Evolutionary conservation across 2,888 invertebrate genomes (phyloP).

Genomic region (Pasiphila rectangulata): DNA sequence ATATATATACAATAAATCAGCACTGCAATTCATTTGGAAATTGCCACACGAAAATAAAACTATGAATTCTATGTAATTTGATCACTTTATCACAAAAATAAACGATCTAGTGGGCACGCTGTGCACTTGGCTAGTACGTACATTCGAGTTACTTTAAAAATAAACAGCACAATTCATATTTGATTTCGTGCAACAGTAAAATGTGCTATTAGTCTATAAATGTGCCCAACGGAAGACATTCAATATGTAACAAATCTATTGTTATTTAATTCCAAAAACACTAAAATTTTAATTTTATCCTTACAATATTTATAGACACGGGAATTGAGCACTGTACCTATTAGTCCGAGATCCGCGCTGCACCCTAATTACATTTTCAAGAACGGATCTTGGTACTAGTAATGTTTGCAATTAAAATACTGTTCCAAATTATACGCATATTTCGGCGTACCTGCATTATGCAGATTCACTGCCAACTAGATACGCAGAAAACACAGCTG

Average conservation of each 20-base stretch:
- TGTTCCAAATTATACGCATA: slow-evolving; percentile 41
- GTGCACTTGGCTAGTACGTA: slow-evolving; percentile 68
- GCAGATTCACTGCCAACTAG: slow-evolving; percentile 35
- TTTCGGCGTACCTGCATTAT: slow-evolving; percentile 34
- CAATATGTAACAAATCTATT: slow-evolving; percentile 95
- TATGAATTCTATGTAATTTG: slow-evolving; percentile 46
- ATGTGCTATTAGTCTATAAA: slow-evolving; percentile 73
- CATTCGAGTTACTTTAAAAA: slow-evolving; percentile 32
- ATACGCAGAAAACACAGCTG: slow-evolving; percentile 19
- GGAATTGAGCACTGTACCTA: slow-evolving; percentile 78
- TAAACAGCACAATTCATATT: slow-evolving; percentile 43
- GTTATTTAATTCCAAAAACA: slow-evolving; percentile 80
- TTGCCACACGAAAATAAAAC: slow-evolving; percentile 62
- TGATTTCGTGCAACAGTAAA: slow-evolving; percentile 62
- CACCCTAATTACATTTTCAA: not conserved
- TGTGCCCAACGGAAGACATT: slow-evolving; percentile 81
- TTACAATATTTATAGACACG: slow-evolving; percentile 72
- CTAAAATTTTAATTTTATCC: slow-evolving; percentile 65
- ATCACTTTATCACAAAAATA: slow-evolving; percentile 70
- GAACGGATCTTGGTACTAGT: slow-evolving; percentile 11
- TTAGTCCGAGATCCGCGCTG: slow-evolving; percentile 34
- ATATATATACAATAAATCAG: slow-evolving; percentile 78
- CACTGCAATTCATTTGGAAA: slow-evolving; percentile 67
- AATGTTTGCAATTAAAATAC: slow-evolving; percentile 62
- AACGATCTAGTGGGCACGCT: slow-evolving; percentile 71